Evolutionary conservation across 2,888 invertebrate genomes (phyloP).

Genomic region (Leptinotarsa tumamoca): DNA sequence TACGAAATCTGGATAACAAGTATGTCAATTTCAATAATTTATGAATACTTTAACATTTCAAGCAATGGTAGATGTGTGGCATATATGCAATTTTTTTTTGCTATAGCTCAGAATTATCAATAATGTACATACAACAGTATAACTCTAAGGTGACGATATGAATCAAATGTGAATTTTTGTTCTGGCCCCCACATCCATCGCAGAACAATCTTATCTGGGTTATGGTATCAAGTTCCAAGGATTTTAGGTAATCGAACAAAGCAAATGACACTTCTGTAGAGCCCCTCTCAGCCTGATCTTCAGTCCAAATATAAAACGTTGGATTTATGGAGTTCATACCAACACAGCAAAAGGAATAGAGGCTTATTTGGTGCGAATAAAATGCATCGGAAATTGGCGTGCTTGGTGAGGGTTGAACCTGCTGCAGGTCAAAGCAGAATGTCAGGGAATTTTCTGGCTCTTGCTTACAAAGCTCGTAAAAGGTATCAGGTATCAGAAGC

Average conservation of each 20-base stretch:
- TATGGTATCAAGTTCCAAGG: not conserved
- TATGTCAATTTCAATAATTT: too few species aligned
- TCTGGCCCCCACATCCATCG: slow-evolving; percentile 22
- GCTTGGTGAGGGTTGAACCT: slow-evolving; percentile 47
- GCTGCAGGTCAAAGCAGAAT: slow-evolving; percentile 48
- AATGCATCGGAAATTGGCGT: slow-evolving; percentile 47
- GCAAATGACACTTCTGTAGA: not conserved
- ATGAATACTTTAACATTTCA: too few species aligned
- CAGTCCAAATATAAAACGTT: slow-evolving; percentile 36
- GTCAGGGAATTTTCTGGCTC: slow-evolving; percentile 34
- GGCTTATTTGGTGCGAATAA: slow-evolving; percentile 43
- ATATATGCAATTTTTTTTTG: too few species aligned
- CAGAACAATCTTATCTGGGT: not conserved
- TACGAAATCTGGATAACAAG: too few species aligned
- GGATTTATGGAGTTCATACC: slow-evolving; percentile 33
- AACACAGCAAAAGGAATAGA: slow-evolving; percentile 43
- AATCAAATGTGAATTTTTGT: slow-evolving; percentile 17
- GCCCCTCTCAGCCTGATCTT: slow-evolving; percentile 20
- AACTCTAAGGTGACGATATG: too few species aligned
- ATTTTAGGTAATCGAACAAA: not conserved
- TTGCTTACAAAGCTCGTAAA: slow-evolving; percentile 38
- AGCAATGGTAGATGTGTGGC: too few species aligned
- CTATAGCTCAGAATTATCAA: too few species aligned
- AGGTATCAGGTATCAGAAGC: slow-evolving; percentile 42
- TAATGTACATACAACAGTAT: too few species aligned